These are phyloP conservation scores for Ormyrus pomaceus DNA, from an alignment of 2,888 invertebrate genomes.

Conservation along the genomic window DNA sequence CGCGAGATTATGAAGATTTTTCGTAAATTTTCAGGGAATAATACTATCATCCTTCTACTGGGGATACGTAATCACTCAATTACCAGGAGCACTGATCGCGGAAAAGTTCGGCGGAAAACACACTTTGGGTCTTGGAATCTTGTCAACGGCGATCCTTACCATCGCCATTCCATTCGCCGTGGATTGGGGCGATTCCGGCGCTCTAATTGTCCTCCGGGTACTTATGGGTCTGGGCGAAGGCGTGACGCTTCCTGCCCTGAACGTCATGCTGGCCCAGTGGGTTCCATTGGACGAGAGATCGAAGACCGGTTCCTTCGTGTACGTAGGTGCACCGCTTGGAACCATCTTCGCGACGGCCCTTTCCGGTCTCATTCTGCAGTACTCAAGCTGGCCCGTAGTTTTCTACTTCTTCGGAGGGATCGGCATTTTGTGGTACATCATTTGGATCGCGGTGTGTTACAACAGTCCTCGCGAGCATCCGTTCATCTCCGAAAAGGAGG, in stretches of 20 bases:
- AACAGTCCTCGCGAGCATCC: slow-evolving; percentile 74
- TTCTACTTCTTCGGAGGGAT: slow-evolving; percentile 88
- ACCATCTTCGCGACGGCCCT: slow-evolving; percentile 81
- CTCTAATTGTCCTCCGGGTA: slow-evolving; percentile 85
- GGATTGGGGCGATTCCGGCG: slow-evolving; percentile 80
- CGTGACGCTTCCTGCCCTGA: slow-evolving; percentile 90
- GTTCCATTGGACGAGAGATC: slow-evolving; percentile 83
- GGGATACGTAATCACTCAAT: slow-evolving; percentile 89
- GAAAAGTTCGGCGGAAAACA: slow-evolving; percentile 92
- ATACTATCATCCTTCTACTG: slow-evolving; percentile 91
- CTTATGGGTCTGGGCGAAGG: slow-evolving; percentile 92
- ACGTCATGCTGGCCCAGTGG: slow-evolving; percentile 88
- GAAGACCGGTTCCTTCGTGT: slow-evolving; percentile 86
- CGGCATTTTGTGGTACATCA: slow-evolving; percentile 84
- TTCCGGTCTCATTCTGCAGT: slow-evolving; percentile 83
- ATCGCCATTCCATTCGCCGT: slow-evolving; percentile 87
- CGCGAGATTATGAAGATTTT: background rate
- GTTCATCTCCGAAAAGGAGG: slow-evolving; percentile 72
- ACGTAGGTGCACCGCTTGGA: slow-evolving; percentile 86
- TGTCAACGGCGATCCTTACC: slow-evolving; percentile 89
- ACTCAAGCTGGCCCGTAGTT: slow-evolving; percentile 84
- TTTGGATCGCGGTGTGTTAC: slow-evolving; percentile 78
- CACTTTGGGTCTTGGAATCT: slow-evolving; percentile 88
- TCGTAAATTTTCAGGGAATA: slow-evolving; percentile 80
- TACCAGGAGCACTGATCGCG: slow-evolving; percentile 89